A percentile compares a stretch with the other conserved stretches of the same genome.
phyloP scores from a whole-genome alignment of 2,888 invertebrate genomes.

The Drosophila vallismaia region DNA sequence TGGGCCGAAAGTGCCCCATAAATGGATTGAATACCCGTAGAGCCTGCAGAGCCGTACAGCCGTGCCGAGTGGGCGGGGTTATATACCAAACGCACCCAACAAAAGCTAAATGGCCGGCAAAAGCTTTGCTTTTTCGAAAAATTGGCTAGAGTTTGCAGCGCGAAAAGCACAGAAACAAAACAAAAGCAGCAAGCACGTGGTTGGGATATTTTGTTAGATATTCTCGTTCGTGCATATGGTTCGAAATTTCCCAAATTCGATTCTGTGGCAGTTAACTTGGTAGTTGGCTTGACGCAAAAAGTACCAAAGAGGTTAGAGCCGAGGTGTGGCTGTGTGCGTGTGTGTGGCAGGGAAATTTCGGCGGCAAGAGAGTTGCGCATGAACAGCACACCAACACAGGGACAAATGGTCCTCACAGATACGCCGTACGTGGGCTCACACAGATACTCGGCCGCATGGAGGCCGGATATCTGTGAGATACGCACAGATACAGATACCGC shows the following conservation, averaged over 20 bases:
- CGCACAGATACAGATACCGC: constrained; percentile 67
- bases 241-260: constrained; percentile 38
- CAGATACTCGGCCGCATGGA: constrained; percentile 61
- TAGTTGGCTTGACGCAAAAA: constrained; percentile 31
- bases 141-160: constrained; percentile 28
- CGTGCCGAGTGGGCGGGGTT: constrained; percentile 37
- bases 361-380: constrained; percentile 47
- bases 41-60: constrained; percentile 1
- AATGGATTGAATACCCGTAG: constrained; percentile 70
- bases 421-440: constrained; percentile 55
- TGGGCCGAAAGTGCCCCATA: constrained; percentile 74
- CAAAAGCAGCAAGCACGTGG: constrained; percentile 60
- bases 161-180: constrained; percentile 46
- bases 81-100: constrained; percentile 50
- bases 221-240: constrained; percentile 1
- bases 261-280: constrained; percentile 7
- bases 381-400: constrained; percentile 32
- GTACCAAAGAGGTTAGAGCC: constrained; percentile 29
- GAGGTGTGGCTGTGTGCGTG: constrained; percentile 2
- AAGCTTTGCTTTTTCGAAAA: constrained; percentile 30
- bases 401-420: constrained; percentile 55
- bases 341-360: constrained; percentile 30
- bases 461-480: constrained; percentile 76
- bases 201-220: constrained; percentile 52
- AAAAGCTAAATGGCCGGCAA: constrained; percentile 24